Conservation (phyloP, 1,140 invertebrate genomes). For the Sycobia sp. region DNA sequence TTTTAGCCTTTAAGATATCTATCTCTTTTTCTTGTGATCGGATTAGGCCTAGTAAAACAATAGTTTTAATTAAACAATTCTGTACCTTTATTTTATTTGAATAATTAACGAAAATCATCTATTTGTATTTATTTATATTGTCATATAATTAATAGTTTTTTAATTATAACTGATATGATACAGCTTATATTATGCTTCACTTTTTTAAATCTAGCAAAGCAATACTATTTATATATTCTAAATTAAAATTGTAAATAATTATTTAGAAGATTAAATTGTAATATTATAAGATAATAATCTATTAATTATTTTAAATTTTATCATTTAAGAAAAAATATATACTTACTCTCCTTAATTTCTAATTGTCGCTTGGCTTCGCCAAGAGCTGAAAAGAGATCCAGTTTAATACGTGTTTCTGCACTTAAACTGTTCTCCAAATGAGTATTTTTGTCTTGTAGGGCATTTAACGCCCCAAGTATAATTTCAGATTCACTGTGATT, state of each 20-base stretch:
- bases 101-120: neutral
- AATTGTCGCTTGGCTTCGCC: slow-evolving; percentile 93
- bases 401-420: slow-evolving; percentile 93
- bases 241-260: too few relatives aligned
- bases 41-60: slow-evolving; percentile 29
- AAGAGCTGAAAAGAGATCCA: slow-evolving; percentile 94
- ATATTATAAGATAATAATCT: too few relatives aligned
- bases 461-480: slow-evolving; percentile 77
- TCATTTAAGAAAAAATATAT: slow-evolving; percentile 1
- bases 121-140: neutral
- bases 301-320: too few relatives aligned
- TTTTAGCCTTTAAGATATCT: slow-evolving; percentile 85
- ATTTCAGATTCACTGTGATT: slow-evolving; percentile 80
- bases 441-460: slow-evolving; percentile 85
- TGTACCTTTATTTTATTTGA: neutral
- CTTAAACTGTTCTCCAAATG: slow-evolving; percentile 91
- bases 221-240: too few relatives aligned
- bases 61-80: neutral
- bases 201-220: too few relatives aligned
- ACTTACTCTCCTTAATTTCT: slow-evolving; percentile 88
- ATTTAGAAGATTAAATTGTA: too few relatives aligned
- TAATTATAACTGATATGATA: too few relatives aligned
- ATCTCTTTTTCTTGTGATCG: slow-evolving; percentile 83
- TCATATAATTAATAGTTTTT: neutral
- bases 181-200: too few relatives aligned